Percentiles rank a stretch among this genome's conserved stretches.
Evolutionary conservation across 2,888 invertebrate species (phyloP).

Genomic region (Dendrolimus pini): DNA sequence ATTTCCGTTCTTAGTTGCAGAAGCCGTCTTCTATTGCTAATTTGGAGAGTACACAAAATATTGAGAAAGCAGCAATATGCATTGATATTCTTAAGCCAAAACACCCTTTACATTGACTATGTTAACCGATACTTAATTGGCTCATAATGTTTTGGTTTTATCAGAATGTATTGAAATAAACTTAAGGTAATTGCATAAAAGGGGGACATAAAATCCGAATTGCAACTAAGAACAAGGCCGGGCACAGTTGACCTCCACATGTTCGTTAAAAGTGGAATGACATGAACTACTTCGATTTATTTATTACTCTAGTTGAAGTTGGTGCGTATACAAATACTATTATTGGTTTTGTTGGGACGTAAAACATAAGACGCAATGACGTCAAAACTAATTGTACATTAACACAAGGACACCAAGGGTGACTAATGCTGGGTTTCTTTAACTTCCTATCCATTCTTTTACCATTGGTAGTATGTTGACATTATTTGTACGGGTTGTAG

Average conservation of each 20-base stretch:
- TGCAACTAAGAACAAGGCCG: slow-evolving; percentile 34
- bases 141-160: not conserved
- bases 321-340: slow-evolving; percentile 8
- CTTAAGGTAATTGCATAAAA: slow-evolving; percentile 38
- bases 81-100: no score
- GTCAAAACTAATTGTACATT: not conserved
- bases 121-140: no score
- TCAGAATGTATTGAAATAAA: not conserved
- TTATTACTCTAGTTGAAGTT: slow-evolving; percentile 14
- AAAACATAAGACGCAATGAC: not conserved
- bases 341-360: not conserved
- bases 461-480: no score
- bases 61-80: no score
- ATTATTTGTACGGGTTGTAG: no score
- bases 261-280: slow-evolving; percentile 27
- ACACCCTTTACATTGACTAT: no score
- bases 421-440: no score
- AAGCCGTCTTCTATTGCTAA: no score
- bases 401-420: no score
- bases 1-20: no score
- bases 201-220: slow-evolving; percentile 39
- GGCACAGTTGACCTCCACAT: slow-evolving; percentile 27
- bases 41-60: no score
- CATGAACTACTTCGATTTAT: slow-evolving; percentile 26
- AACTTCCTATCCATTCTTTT: no score